phyloP scores from a whole-genome alignment of 1,140 invertebrate genomes.

The Zaprionus africanus region DNA sequence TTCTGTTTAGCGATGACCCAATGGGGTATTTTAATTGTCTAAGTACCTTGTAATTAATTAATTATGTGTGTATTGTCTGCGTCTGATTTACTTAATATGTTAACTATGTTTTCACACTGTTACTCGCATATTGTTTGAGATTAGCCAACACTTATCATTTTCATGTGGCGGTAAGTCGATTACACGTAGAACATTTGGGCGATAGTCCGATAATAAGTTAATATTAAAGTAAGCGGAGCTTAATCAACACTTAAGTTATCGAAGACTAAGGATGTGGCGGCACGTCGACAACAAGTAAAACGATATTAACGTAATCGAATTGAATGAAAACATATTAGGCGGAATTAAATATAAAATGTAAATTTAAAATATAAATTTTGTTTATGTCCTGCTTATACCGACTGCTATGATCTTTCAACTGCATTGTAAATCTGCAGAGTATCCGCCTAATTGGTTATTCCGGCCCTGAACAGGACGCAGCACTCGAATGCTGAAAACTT shows the following conservation, averaged over 20 bases:
- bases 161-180: not conserved
- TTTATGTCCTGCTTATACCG: too few relatives aligned
- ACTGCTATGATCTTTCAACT: not conserved
- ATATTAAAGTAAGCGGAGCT: too few relatives aligned
- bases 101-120: too few relatives aligned
- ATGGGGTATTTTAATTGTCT: not conserved
- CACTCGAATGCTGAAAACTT: conserved; percentile 18
- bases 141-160: not conserved
- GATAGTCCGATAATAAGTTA: not conserved
- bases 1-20: not conserved
- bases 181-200: not conserved
- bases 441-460: conserved; percentile 13
- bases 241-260: too few relatives aligned
- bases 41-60: not conserved
- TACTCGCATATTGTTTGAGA: not conserved
- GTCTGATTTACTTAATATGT: not conserved
- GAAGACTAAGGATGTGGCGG: too few relatives aligned
- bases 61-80: not conserved
- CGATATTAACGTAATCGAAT: too few relatives aligned
- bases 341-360: not conserved
- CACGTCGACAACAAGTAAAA: not conserved
- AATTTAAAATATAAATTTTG: not conserved
- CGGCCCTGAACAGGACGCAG: conserved; percentile 1
- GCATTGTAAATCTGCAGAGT: not conserved
- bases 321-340: not conserved